Base-by-base conservation (phyloP, 2,888 invertebrate species). In the Panorpa germanica region DNA sequence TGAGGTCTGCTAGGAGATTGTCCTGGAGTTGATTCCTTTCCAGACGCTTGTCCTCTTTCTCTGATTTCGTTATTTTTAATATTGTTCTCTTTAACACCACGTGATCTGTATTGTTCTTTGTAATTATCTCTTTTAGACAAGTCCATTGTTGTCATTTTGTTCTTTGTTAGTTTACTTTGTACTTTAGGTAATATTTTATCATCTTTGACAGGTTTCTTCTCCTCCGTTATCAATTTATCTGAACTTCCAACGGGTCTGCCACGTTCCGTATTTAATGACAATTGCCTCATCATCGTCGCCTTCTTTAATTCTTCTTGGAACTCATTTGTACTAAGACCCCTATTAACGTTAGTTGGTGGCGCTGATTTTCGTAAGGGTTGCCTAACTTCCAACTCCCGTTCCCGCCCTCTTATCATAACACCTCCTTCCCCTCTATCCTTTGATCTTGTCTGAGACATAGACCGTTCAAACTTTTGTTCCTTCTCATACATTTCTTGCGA, bases 1-100 rank as follows among this genome's bases (percentile, higher is more conserved):
- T 50, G 51, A 33, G 49, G 50, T 36, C 61, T 56, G 3, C 55
- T 61, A 2, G 65, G 64, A 1, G 63, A 62, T 44, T 61, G 61
- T 48, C 70, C 68, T 2, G 67, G 65, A 2, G 65, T 64, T 2
- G 68, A 70, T 45, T 70, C 69, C 39, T 68, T 68, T 2, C 69
- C 70, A 5, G 65, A 66, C 2, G 65, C 65, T 42, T 65, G 65
- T 19, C 65, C 66, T 43, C 65, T 49, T 26, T 60, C 60, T 4
- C 58, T 53, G 45, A 60, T 23, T 31, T 38, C 34, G 34, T 39
- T 28, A 17, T 40, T 37, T 28, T 37, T 33, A 16, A 36, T 30
- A 26, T 33, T 30, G 25, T 38, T 35, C 31, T 36, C 34, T 7
- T n/a, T n/a, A n/a, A n/a, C n/a, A n/a, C n/a, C n/a, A n/a, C n/a